These are phyloP conservation scores for Zoanthus solanderi DNA, from an alignment of 92 coral and sea anemone genomes.

Conservation along the genomic window DNA sequence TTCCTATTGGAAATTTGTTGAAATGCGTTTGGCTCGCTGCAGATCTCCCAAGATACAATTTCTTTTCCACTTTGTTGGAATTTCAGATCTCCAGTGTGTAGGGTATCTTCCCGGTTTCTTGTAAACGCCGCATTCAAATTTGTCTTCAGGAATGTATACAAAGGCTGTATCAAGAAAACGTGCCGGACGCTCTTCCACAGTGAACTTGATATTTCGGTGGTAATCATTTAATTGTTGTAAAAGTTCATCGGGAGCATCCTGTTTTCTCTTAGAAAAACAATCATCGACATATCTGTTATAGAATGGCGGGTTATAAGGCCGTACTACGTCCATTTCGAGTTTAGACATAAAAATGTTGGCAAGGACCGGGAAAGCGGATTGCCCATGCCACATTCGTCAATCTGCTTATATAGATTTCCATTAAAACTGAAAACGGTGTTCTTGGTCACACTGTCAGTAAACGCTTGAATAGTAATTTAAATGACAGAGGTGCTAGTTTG, in stretches of 20 bases:
- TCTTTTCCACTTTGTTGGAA: too few species aligned
- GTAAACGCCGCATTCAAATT: too few species aligned
- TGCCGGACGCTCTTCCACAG: slow-evolving; percentile 34
- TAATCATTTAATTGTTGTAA: slow-evolving; percentile 7
- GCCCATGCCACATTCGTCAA: too few species aligned
- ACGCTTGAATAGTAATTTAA: slow-evolving; percentile 7
- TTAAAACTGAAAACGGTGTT: too few species aligned
- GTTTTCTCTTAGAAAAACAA: slow-evolving; percentile 47
- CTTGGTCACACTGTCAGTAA: background rate
- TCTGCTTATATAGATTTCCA: too few species aligned
- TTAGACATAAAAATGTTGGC: slow-evolving; percentile 59
- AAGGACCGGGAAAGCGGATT: background rate
- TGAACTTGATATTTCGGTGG: slow-evolving; percentile 22
- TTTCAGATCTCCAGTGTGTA: too few species aligned
- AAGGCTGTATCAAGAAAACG: slow-evolving; percentile 42
- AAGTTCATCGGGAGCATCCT: slow-evolving; percentile 41
- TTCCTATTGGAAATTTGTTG: background rate
- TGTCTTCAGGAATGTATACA: too few species aligned
- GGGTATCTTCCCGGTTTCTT: too few species aligned
- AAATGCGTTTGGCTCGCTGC: too few species aligned
- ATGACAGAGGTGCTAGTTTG: background rate
- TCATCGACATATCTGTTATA: slow-evolving; percentile 54
- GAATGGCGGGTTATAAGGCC: slow-evolving; percentile 30
- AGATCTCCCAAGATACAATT: too few species aligned
- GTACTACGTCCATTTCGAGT: slow-evolving; percentile 47